Evolutionary conservation across 2,797 vertebrate species (phyloP), one percentile per base, ranked within the genome.

Genomic region (Gymnoscopelus braueri): DNA sequence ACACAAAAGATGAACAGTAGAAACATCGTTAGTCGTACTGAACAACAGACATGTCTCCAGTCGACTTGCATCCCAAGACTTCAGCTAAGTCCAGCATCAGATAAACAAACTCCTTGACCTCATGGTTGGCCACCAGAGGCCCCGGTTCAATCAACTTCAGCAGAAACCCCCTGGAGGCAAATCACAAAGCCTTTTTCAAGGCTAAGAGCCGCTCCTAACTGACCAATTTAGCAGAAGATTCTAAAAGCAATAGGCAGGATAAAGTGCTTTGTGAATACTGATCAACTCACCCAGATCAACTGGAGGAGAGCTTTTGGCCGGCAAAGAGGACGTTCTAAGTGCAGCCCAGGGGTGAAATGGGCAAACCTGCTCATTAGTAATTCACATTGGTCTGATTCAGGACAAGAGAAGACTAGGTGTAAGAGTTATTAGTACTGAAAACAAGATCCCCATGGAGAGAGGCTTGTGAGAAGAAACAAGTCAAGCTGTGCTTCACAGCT

Each of bases 381-480:
- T 74, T 80, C 79, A 86, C 67, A 80, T 69, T 3, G 24, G 64
- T 64, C 74, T 78, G 74, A 82, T 72, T 81, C 74, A 79, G 80
- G 74, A 83, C 55, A 54, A 74, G 50, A 65, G 59, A 74, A 66
- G 68, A 68, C 68, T 54, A 2, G 63, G 29, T 59, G 52, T 52
- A 80, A 72, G 48, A 70, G 67, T 60, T 55, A 26, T 55, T 55
- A 24, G 53, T 3, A 58, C 57, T 26, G 53, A 32, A 76, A 76
- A 80, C 68, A 77, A 67, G 15, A 55, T 26, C 15, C 53, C 53
- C 53, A 10, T 23, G 53, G 53, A 55, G 7, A 23, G 15, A 10
- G 19, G 53, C 39, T 55, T n/a, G 15, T 55, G 53, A 24, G 23
- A 24, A 24, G 23, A 55, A 14, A n/a, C 26, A 32, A 54, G 32